Percentiles rank a stretch among this genome's conserved stretches.
These are phyloP conservation scores for Exocentrus adspersus DNA, from an alignment of 2,888 invertebrate species.

Conservation along the genomic window DNA sequence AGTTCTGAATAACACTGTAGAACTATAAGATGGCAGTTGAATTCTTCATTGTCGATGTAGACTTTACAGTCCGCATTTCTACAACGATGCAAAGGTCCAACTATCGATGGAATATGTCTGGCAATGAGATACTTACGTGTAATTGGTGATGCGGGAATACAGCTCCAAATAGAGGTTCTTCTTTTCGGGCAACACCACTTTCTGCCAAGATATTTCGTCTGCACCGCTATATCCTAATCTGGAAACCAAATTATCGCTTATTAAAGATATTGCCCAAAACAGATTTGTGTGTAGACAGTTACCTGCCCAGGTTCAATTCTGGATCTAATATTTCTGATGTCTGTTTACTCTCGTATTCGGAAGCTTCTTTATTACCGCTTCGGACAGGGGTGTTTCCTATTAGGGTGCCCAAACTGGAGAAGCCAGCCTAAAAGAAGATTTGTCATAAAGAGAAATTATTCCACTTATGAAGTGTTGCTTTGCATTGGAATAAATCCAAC, in stretches of 20 bases:
- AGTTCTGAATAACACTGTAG: slow-evolving; percentile 75
- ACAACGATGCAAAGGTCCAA: slow-evolving; percentile 37
- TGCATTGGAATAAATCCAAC: slow-evolving; percentile 41
- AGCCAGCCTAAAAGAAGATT: slow-evolving; percentile 52
- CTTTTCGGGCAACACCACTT: slow-evolving; percentile 72
- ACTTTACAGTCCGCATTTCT: slow-evolving; percentile 77
- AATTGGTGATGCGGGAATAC: slow-evolving; percentile 72
- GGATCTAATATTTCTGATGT: slow-evolving; percentile 61
- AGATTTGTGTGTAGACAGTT: too few relatives aligned
- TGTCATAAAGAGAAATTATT: too few relatives aligned
- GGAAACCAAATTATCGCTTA: too few relatives aligned
- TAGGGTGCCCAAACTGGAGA: slow-evolving; percentile 51
- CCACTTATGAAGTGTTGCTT: too few relatives aligned
- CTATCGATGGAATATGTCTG: too few relatives aligned
- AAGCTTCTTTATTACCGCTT: slow-evolving; percentile 52
- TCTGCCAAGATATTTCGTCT: slow-evolving; percentile 71
- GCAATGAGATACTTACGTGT: slow-evolving; percentile 73
- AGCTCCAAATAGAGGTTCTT: slow-evolving; percentile 74
- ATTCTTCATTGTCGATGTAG: slow-evolving; percentile 73
- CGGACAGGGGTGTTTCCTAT: slow-evolving; percentile 53
- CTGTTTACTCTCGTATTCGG: slow-evolving; percentile 57
- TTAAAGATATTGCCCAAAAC: too few relatives aligned
- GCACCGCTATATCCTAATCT: slow-evolving; percentile 65
- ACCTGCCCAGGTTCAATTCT: slow-evolving; percentile 66
- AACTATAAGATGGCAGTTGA: slow-evolving; percentile 75